Evolutionary conservation across 2,888 invertebrate genomes (phyloP), one percentile per base, ranked within the genome.

Genomic region (Polymixis flavicincta): DNA sequence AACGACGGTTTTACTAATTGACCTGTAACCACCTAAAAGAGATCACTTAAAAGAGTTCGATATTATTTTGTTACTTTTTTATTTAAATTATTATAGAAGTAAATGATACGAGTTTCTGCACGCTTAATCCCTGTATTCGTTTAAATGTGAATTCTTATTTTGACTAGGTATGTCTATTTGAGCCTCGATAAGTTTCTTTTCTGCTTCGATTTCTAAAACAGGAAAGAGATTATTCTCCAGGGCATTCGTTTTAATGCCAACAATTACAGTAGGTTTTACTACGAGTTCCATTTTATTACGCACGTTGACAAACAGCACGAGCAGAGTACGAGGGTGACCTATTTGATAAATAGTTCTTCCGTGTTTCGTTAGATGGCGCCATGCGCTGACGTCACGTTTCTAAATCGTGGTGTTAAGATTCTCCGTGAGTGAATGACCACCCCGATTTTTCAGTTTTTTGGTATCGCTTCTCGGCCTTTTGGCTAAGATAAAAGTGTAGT

Each of bases 341-440:
- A 54, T 19, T 78, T 55, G 14, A 45, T 17, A 32, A 7, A 28
- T 7, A 54, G 42, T 65, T 60, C 2, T 7, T 8, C 4, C 4
- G 1, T 7, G 22, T 37, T 8, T 28, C 22, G 13, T 57, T 57
- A 83, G 80, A 83, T 80, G 84, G 84, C 68, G 68, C 25, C 72
- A 42, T 72, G 6, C 48, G 9, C 32, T 78, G 71, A 71, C 63
- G 79, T 83, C 79, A 71, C 45, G 11, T 52, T 83, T 68, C 54
- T 83, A 63, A 52, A 52, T 75, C 37, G 68, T 68, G 57, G 59
- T 71, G 71, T 77, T 76, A 28, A 67, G 78, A 77, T 63, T 67
- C 67, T 78, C 45, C 19, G 7, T 11, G 7, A 45, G 25, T 45
- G 25, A 25, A 45, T 63, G 45, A 63, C 25, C 1, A 11, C 42